These are phyloP conservation scores for Cactoblastis cactorum DNA, from an alignment of 2,888 invertebrate species.

Conservation along the genomic window DNA sequence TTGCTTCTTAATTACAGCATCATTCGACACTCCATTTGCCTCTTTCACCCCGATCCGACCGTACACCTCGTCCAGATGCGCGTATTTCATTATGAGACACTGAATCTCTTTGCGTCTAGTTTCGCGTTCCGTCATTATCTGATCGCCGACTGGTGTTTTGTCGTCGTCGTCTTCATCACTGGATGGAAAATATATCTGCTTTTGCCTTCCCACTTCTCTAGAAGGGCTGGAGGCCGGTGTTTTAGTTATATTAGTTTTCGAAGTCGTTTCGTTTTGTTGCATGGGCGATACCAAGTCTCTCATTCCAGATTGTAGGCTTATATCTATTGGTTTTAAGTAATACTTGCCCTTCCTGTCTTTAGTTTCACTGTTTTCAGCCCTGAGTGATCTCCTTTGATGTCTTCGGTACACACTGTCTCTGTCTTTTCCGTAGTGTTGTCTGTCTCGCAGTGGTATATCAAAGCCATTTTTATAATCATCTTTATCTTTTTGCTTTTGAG, in stretches of 20 bases:
- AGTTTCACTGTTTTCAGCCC: constrained; percentile 83
- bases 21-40: constrained; percentile 43
- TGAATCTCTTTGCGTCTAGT: constrained; percentile 91
- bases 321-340: constrained; percentile 76
- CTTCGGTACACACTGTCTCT: constrained; percentile 71
- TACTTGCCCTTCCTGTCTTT: constrained; percentile 72
- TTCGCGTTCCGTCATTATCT: constrained; percentile 84
- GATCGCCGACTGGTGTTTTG: constrained; percentile 76
- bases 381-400: constrained; percentile 77
- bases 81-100: constrained; percentile 89
- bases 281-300: constrained; percentile 78
- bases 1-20: constrained; percentile 39
- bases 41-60: constrained; percentile 68
- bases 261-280: constrained; percentile 47
- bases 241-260: constrained; percentile 44
- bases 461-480: constrained; percentile 63
- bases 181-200: constrained; percentile 70
- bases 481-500: constrained; percentile 56
- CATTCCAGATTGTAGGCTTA: constrained; percentile 62
- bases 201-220: constrained; percentile 60
- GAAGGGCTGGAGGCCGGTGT: constrained; percentile 61
- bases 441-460: constrained; percentile 50
- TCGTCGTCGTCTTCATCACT: constrained; percentile 78
- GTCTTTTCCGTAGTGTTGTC: constrained; percentile 61
- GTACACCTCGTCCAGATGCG: constrained; percentile 87